Percentiles rank a stretch among this genome's conserved stretches.
Evolutionary conservation across 1,140 invertebrate species (phyloP).

Genomic region (Adoxophyes honmai): DNA sequence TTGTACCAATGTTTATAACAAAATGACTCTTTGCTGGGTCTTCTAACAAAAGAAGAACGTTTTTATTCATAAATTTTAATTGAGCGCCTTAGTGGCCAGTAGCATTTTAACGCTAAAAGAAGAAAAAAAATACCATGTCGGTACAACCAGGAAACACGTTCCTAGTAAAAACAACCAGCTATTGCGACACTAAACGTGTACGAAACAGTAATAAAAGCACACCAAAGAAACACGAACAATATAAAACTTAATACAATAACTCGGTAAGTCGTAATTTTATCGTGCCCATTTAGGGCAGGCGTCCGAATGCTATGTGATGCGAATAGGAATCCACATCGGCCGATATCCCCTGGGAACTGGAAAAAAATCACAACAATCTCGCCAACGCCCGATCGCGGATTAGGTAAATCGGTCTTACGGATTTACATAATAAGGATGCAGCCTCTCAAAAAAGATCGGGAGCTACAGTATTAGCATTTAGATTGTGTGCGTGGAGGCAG

Average conservation of each 20-base stretch:
- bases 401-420: conserved; percentile 34
- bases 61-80: too few relatives aligned
- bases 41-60: too few relatives aligned
- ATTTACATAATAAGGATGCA: conserved; percentile 45
- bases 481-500: conserved; percentile 42
- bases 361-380: conserved; percentile 27
- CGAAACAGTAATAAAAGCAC: too few relatives aligned
- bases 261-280: background rate
- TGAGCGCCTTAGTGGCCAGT: too few relatives aligned
- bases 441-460: conserved; percentile 35
- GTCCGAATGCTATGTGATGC: background rate
- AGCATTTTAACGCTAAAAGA: too few relatives aligned
- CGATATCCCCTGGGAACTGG: conserved; percentile 17
- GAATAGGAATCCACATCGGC: conserved; percentile 24
- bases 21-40: too few relatives aligned
- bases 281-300: conserved; percentile 4
- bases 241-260: conserved; percentile 12
- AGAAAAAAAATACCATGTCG: too few relatives aligned
- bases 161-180: too few relatives aligned
- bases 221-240: background rate
- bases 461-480: conserved; percentile 49
- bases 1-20: too few relatives aligned
- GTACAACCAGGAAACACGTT: too few relatives aligned
- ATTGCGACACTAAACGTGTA: too few relatives aligned
- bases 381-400: conserved; percentile 31